Evolutionary conservation across 2,888 invertebrate species (phyloP).

Genomic region (Ctenicera cuprea): DNA sequence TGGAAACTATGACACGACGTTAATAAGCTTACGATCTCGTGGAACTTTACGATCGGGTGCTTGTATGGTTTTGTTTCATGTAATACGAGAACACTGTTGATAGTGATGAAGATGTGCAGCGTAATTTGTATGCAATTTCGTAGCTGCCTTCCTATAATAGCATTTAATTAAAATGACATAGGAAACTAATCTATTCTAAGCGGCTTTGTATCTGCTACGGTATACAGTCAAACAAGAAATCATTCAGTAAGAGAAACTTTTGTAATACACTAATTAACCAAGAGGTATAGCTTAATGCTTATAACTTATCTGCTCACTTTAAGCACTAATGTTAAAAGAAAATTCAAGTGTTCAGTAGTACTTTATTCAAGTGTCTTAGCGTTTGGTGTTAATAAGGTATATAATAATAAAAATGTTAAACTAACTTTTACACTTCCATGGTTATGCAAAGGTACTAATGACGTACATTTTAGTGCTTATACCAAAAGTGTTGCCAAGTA

Average conservation of each 20-base stretch:
- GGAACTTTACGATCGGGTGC: neutral
- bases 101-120: neutral
- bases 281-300: too few species aligned
- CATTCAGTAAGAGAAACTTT: neutral
- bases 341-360: too few species aligned
- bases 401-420: too few species aligned
- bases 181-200: neutral
- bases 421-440: too few species aligned
- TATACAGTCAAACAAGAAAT: too few species aligned
- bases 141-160: neutral
- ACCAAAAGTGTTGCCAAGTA: too few species aligned
- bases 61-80: constrained; percentile 1
- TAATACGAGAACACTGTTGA: constrained; percentile 4
- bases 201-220: neutral
- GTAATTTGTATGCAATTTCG: neutral
- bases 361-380: too few species aligned
- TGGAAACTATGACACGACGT: neutral
- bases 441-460: too few species aligned
- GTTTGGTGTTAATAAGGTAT: too few species aligned
- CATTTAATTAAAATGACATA: constrained; percentile 5
- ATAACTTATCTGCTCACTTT: too few species aligned
- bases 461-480: too few species aligned
- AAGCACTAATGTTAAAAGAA: too few species aligned
- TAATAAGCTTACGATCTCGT: constrained; percentile 13
- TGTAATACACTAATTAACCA: neutral